Evolutionary conservation across 2,797 vertebrate species (phyloP).

Genomic region (Echeneis naucrates): DNA sequence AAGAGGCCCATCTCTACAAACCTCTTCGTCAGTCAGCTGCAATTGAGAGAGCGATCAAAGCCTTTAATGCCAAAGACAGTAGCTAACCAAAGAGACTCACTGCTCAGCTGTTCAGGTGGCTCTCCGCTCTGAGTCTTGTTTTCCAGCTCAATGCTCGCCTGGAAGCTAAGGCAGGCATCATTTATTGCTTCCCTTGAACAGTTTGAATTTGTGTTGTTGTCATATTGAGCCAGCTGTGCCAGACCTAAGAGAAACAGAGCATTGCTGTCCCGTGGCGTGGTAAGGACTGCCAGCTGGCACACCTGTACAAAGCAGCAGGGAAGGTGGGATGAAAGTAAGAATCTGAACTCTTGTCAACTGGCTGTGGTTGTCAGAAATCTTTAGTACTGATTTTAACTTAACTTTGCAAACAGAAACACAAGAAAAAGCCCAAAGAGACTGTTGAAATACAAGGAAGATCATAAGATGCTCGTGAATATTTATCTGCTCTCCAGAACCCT

Average conservation of each 20-base stretch:
- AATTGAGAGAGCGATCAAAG: background rate
- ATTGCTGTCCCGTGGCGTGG: conserved; percentile 65
- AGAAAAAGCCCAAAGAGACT: background rate
- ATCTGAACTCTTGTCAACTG: background rate
- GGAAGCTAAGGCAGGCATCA: conserved; percentile 77
- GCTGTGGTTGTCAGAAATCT: background rate
- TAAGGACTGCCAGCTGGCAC: conserved; percentile 74
- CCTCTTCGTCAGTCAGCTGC: background rate
- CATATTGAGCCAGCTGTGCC: conserved; percentile 78
- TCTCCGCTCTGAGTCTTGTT: conserved; percentile 61
- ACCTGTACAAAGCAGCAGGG: conserved; percentile 56
- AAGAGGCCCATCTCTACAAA: background rate
- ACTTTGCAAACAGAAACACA: background rate
- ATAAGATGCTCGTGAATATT: too few relatives aligned
- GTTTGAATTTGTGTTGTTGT: conserved; percentile 64
- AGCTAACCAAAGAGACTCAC: conserved; percentile 56
- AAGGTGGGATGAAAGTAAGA: background rate
- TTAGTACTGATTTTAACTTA: background rate
- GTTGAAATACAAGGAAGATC: background rate
- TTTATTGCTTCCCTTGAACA: conserved; percentile 47
- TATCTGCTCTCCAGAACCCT: background rate
- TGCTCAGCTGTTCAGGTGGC: conserved; percentile 70
- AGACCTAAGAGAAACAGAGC: conserved; percentile 76
- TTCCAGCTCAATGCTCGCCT: conserved; percentile 81
- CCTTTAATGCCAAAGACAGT: background rate